Evolutionary conservation across 2,888 invertebrate genomes (phyloP).

Genomic region (Anthophora plumipes): DNA sequence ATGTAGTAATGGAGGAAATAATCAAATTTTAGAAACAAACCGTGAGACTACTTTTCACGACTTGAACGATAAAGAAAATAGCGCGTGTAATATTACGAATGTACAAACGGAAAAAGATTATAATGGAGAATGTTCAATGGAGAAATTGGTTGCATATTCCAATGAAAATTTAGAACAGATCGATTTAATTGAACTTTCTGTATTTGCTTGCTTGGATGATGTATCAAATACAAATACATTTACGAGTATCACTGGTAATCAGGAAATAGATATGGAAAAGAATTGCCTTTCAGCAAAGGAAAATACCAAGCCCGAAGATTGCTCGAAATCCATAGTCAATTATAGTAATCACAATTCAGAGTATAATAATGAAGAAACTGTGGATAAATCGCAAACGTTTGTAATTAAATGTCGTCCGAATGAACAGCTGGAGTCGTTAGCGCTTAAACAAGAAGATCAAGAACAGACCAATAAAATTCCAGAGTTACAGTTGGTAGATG

Average conservation of each 20-base stretch:
- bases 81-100: neutral
- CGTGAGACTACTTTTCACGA: neutral
- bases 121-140: conserved; percentile 2
- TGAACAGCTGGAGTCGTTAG: neutral
- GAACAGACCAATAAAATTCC: neutral
- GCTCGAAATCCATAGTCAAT: neutral
- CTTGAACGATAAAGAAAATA: conserved; percentile 4
- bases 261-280: neutral
- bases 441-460: neutral
- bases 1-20: neutral
- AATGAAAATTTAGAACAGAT: conserved; percentile 53
- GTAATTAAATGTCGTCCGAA: neutral
- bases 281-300: neutral
- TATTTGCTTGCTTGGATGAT: conserved; percentile 64
- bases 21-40: neutral
- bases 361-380: neutral
- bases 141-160: conserved; percentile 22
- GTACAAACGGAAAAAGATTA: neutral
- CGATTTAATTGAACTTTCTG: conserved; percentile 71
- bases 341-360: neutral
- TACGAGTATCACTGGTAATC: neutral
- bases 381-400: conserved; percentile 4
- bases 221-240: neutral
- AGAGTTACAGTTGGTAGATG: neutral
- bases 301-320: neutral